Percentiles rank a stretch among this genome's conserved stretches.
Conservation (phyloP, 2,797 vertebrate species). For the Falco rusticolus region DNA sequence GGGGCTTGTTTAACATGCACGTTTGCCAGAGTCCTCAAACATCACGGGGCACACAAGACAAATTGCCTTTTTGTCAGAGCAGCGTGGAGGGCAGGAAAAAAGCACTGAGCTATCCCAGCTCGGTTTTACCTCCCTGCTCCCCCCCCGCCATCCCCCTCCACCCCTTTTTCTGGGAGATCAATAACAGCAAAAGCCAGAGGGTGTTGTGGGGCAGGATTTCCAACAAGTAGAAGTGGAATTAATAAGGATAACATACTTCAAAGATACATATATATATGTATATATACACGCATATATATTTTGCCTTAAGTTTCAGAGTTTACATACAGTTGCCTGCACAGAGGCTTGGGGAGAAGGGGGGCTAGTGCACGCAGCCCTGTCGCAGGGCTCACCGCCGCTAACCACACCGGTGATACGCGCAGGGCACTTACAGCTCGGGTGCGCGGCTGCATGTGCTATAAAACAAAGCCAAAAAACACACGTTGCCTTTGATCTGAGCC, state of each 20-base stretch:
- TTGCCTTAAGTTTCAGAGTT: neutral
- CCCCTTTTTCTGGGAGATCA: neutral
- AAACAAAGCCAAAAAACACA: neutral
- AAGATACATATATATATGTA: neutral
- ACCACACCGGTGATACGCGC: fast-evolving
- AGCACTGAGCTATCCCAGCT: conserved; percentile 2
- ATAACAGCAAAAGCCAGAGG: neutral
- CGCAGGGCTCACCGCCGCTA: neutral
- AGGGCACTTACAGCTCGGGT: neutral
- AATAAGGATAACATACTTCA: neutral
- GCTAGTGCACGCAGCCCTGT: neutral
- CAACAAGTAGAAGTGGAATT: neutral
- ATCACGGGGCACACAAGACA: conserved; percentile 66
- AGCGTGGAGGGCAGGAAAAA: conserved; percentile 24
- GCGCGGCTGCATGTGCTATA: neutral
- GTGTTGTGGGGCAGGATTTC: neutral
- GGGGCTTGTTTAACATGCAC: conserved; percentile 70
- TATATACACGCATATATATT: too few relatives aligned
- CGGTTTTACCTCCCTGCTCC: neutral
- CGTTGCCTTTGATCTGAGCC: neutral
- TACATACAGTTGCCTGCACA: neutral
- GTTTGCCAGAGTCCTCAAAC: conserved; percentile 71
- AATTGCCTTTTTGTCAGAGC: conserved; percentile 66
- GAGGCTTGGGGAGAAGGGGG: neutral
- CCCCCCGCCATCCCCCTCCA: neutral